Evolutionary conservation across 2,113 vertebrate species (phyloP), one percentile per base, ranked within the genome.

Genomic region (Malaclemys terrapin): DNA sequence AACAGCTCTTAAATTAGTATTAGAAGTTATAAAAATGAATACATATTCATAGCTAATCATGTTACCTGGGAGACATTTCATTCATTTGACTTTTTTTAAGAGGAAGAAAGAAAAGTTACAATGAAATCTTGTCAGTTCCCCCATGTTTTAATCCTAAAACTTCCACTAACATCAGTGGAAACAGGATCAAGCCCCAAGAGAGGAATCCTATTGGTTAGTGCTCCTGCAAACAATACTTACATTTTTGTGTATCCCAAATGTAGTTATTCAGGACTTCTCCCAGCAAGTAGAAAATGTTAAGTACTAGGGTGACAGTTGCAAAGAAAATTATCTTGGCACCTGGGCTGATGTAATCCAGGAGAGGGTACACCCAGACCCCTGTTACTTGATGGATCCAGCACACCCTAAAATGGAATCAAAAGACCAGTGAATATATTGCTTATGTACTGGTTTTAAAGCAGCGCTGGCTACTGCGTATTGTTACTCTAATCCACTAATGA

Each of bases 361-460:
- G 98, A 0, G 99, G 99, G 97, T 99, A 99, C 52, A 99, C 99
- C 99, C 99, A 99, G 91, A 99, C 98, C 31, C 99, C 99, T 0
- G 99, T 99, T 95, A 99, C 98, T 1, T 99, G 99, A 96, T 99
- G 99, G 95, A 99, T 98, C 99, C 99, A 99, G 92, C 99, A 99
- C 93, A 99, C 98, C 99, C 99, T 99, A 91, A 47, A 93, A 94
- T 9, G 54, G 95, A 97, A 96, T 80, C 57, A 79, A 97, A 95
- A 91, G 17, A 93, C 84, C 96, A 87, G 89, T 84, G 84, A 27
- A 84, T 38, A n/a, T 42, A 75, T 89, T 94, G 96, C 75, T 72
- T 82, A 93, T 38, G 53, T 0, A 47, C 16, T 87, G 19, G 85
- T 88, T 96, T 90, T 62, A 38, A 92, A 92, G 78, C 1, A 84